Percentiles rank a stretch among this genome's conserved stretches.
Evolutionary conservation across 2,888 invertebrate genomes (phyloP).

Genomic region (Cenopis cana): DNA sequence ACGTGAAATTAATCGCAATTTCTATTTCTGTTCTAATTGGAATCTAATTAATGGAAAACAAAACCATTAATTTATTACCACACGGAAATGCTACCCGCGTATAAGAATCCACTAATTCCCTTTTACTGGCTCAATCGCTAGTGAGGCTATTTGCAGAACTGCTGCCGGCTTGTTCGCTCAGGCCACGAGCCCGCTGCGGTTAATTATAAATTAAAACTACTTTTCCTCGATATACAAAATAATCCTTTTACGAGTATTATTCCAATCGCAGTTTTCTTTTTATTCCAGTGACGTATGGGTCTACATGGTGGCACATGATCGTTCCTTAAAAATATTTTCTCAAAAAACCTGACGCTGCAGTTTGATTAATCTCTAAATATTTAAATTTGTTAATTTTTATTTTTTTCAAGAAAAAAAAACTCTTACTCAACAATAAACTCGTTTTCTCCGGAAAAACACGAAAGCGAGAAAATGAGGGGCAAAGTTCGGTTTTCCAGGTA

Average conservation of each 20-base stretch:
- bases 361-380: too few relatives aligned
- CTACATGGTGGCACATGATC: too few relatives aligned
- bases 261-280: too few relatives aligned
- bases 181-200: background rate
- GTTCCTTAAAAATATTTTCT: too few relatives aligned
- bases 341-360: too few relatives aligned
- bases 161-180: conserved; percentile 53
- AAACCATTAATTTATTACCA: conserved; percentile 54
- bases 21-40: conserved; percentile 47
- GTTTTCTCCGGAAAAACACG: too few relatives aligned
- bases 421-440: too few relatives aligned
- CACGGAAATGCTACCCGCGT: conserved; percentile 66
- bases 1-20: background rate
- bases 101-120: conserved; percentile 70
- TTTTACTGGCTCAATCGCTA: conserved; percentile 56
- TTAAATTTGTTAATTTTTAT: too few relatives aligned
- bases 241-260: background rate
- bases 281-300: too few relatives aligned
- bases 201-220: background rate
- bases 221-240: background rate
- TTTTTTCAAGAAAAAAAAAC: too few relatives aligned
- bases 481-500: too few relatives aligned
- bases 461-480: too few relatives aligned
- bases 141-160: conserved; percentile 76
- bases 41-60: conserved; percentile 40